These are phyloP conservation scores for Gymnocheta viridis DNA, from an alignment of 2,888 invertebrate genomes.

Conservation along the genomic window DNA sequence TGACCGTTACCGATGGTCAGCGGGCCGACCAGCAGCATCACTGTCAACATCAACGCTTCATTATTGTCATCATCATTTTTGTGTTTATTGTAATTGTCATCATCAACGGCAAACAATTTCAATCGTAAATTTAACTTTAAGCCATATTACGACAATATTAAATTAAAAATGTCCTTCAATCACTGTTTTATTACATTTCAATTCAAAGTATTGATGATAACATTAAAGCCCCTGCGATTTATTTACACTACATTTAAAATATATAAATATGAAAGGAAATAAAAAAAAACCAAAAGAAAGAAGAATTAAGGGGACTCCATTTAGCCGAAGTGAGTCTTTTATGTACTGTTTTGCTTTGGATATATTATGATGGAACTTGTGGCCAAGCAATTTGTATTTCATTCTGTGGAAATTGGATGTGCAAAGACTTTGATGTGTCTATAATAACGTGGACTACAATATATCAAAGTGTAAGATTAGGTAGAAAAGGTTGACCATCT, in stretches of 20 bases:
- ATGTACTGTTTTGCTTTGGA: too few relatives aligned
- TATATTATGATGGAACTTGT: too few relatives aligned
- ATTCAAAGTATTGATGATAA: conserved; percentile 37
- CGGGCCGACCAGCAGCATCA: background rate
- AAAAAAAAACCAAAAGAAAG: background rate
- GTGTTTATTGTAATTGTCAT: conserved; percentile 1
- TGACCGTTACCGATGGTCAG: background rate
- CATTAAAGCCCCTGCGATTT: conserved; percentile 33
- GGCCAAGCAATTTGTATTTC: too few relatives aligned
- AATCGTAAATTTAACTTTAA: conserved; percentile 54
- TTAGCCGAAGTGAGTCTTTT: background rate
- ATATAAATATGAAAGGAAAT: background rate
- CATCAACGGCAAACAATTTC: conserved; percentile 35
- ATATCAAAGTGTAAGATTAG: too few relatives aligned
- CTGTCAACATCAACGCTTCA: conserved; percentile 25
- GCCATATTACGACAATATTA: conserved; percentile 53
- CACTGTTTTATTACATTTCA: conserved; percentile 55
- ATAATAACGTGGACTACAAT: too few relatives aligned
- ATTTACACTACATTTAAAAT: conserved; percentile 46
- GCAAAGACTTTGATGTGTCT: too few relatives aligned
- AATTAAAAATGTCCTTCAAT: conserved; percentile 60
- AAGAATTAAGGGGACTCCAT: background rate
- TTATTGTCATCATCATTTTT: conserved; percentile 20
- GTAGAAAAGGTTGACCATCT: too few relatives aligned
- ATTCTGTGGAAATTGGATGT: too few relatives aligned